Percentiles rank a stretch among this genome's conserved stretches.
Conservation (phyloP, 2,888 invertebrate genomes). For the Ophion ventricosus region DNA sequence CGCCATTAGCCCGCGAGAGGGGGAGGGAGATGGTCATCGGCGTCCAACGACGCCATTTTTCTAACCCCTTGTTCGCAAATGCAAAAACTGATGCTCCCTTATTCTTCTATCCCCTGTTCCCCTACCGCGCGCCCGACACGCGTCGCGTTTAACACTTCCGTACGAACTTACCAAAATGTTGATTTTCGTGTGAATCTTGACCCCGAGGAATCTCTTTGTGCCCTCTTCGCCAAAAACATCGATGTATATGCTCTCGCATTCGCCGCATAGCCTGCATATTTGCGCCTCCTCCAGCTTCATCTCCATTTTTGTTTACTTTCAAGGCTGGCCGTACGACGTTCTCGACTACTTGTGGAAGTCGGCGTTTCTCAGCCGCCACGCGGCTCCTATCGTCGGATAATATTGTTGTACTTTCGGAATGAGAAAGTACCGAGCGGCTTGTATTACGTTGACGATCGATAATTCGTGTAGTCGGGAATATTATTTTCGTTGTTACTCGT, state of each 20-base stretch:
- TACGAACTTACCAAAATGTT: constrained; percentile 80
- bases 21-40: constrained; percentile 31
- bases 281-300: constrained; percentile 76
- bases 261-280: constrained; percentile 81
- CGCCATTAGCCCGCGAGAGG: background rate
- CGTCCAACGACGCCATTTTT: constrained; percentile 74
- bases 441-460: background rate
- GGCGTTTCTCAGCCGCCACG: constrained; percentile 3
- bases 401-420: background rate
- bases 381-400: background rate
- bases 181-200: constrained; percentile 80
- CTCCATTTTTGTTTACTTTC: constrained; percentile 78
- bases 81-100: constrained; percentile 41
- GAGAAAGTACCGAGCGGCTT: constrained; percentile 7
- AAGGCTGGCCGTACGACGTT: constrained; percentile 56
- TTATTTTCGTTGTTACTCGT: background rate
- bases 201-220: constrained; percentile 76
- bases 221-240: constrained; percentile 81
- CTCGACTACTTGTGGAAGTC: constrained; percentile 58
- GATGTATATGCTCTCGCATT: constrained; percentile 79
- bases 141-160: background rate
- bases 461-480: background rate
- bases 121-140: background rate
- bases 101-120: background rate
- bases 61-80: constrained; percentile 70